A percentile compares a stretch with the other conserved stretches of the same genome.
phyloP scores from a whole-genome alignment of 2,888 invertebrate genomes.

The Troides aeacus region DNA sequence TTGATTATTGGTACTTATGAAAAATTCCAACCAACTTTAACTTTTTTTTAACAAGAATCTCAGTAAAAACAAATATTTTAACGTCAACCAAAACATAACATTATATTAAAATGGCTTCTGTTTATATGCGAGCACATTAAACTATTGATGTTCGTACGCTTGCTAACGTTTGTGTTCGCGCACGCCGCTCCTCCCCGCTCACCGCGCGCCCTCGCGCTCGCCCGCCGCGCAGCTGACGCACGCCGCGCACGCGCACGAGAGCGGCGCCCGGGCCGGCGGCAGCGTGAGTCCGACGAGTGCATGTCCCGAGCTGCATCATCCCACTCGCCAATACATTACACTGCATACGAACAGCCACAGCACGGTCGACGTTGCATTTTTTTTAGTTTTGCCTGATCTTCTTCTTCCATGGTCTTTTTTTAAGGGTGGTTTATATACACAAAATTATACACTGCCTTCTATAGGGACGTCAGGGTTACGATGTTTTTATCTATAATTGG shows the following conservation, averaged over 20 bases:
- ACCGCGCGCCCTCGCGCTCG: slow-evolving; percentile 58
- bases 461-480: neutral
- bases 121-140: neutral
- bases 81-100: neutral
- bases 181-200: slow-evolving; percentile 41
- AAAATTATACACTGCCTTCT: neutral
- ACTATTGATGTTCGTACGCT: slow-evolving; percentile 49
- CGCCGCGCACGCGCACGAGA: slow-evolving; percentile 87
- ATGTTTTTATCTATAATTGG: no score
- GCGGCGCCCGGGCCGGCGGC: slow-evolving; percentile 84
- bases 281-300: slow-evolving; percentile 70
- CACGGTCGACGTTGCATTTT: slow-evolving; percentile 15
- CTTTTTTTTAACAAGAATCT: no score
- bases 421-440: neutral
- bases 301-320: slow-evolving; percentile 52
- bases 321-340: slow-evolving; percentile 27
- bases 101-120: neutral
- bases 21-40: no score
- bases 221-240: slow-evolving; percentile 75
- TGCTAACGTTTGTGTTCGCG: slow-evolving; percentile 72
- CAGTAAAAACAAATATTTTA: no score
- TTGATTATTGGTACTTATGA: no score
- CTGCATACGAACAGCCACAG: slow-evolving; percentile 14
- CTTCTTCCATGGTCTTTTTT: neutral
- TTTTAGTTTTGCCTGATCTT: neutral